Evolutionary conservation across 2,888 invertebrate species (phyloP), one percentile per base, ranked within the genome.

Genomic region (Callimorpha dominula): DNA sequence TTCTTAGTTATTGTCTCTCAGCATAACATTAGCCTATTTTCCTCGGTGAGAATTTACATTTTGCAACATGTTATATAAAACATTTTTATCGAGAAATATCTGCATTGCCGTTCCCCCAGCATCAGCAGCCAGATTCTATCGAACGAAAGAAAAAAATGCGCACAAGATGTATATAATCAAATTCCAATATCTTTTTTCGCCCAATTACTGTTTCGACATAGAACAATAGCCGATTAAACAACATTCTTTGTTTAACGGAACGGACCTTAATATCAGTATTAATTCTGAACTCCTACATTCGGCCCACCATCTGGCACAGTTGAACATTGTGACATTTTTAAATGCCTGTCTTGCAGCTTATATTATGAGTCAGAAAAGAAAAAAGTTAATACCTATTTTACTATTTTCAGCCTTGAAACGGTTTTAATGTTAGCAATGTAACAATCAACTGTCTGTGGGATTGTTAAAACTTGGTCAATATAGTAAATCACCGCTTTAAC

Each of bases 201-300:
- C 79, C 80, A 76, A 83, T 87, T 78, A 78, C 79, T 76, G 79
- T 79, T 83, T 81, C 83, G 81, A 85, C 82, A 83, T 74, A 79
- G 80, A 87, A 86, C 86, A 88, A 90, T 89, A 82, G 90, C 73
- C 81, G 73, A 85, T 82, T 87, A 86, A 85, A 88, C 88, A 88
- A 85, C 84, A 82, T 71, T 85, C 84, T 86, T 87, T 89, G 90
- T 90, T 90, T 82, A 87, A 78, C 80, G 84, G 79, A 87, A 87
- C 86, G 89, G 87, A 87, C 90, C 89, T 76, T 83, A 81, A 87
- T 90, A 90, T 91, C 83, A 84, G 86, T 86, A 89, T 89, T 84
- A 89, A 89, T 91, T 89, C 85, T 66, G 78, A 80, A 90, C 93
- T 89, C 93, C 93, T 90, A 93, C 94, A 87, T 87, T 81, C 88